These are phyloP conservation scores for Onchidella celtica DNA, from an alignment of 2,888 invertebrate genomes.

Conservation along the genomic window DNA sequence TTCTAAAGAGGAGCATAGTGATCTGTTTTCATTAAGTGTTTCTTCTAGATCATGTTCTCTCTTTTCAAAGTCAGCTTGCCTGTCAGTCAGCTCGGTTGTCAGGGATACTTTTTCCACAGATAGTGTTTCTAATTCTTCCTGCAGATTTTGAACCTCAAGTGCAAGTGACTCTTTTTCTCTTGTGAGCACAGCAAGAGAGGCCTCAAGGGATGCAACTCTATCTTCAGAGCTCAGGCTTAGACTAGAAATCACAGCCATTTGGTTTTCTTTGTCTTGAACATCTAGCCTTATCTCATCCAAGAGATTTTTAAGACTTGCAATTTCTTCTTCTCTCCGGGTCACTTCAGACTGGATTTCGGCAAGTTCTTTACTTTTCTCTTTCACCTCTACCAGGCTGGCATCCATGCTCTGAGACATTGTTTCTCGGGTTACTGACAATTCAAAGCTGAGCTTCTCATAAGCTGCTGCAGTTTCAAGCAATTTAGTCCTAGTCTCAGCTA, in stretches of 20 bases:
- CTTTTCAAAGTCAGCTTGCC: not conserved
- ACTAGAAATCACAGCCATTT: constrained; percentile 18
- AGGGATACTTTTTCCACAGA: not conserved
- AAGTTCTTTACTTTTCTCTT: constrained; percentile 25
- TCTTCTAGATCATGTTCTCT: constrained; percentile 5
- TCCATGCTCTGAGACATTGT: constrained; percentile 4
- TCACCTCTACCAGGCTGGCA: constrained; percentile 4
- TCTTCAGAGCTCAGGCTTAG: not conserved
- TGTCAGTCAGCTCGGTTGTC: not conserved
- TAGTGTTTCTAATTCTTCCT: not conserved
- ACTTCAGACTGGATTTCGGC: not conserved
- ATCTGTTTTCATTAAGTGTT: constrained; percentile 7
- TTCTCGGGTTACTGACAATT: constrained; percentile 24
- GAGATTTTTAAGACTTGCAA: constrained; percentile 19
- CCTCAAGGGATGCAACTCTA: constrained; percentile 6
- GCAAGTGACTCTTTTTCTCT: constrained; percentile 17
- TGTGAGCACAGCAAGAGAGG: not conserved
- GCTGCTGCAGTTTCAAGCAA: constrained; percentile 18
- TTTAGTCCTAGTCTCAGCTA: constrained; percentile 7
- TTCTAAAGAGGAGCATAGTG: not conserved
- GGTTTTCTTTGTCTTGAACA: constrained; percentile 13
- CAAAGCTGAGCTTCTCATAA: constrained; percentile 21
- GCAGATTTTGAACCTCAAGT: not conserved
- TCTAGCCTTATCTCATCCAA: constrained; percentile 16
- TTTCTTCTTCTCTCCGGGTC: constrained; percentile 21